These are phyloP conservation scores for Bombus affinis DNA, from an alignment of 1,140 invertebrate genomes.

Conservation along the genomic window DNA sequence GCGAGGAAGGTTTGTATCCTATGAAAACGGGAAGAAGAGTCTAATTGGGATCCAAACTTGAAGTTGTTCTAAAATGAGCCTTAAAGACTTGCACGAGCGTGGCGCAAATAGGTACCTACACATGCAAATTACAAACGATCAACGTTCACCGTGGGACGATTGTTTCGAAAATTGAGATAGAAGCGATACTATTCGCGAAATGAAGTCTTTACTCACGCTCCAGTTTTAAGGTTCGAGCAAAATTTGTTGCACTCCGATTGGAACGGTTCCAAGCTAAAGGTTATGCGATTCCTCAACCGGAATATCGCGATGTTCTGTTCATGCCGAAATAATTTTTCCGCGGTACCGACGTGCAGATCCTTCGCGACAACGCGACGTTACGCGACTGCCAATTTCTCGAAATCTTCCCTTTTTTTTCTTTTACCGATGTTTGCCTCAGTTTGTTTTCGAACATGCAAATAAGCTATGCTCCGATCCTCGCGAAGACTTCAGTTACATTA, in stretches of 20 bases:
- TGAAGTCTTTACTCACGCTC: conserved; percentile 54
- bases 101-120: background rate
- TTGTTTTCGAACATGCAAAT: background rate
- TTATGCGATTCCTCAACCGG: conserved; percentile 55
- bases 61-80: background rate
- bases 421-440: background rate
- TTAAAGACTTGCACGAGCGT: conserved; percentile 31
- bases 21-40: background rate
- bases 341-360: conserved; percentile 12
- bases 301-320: conserved; percentile 57
- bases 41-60: background rate
- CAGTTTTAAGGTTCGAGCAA: conserved; percentile 44
- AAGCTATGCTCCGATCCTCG: background rate
- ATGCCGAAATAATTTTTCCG: conserved; percentile 60
- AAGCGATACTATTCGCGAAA: conserved; percentile 29
- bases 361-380: background rate
- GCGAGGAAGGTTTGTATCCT: conserved; percentile 75
- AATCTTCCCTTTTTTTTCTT: background rate
- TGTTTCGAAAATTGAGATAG: conserved; percentile 33
- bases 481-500: background rate
- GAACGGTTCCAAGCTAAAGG: conserved; percentile 57
- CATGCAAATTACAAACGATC: conserved; percentile 13
- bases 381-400: background rate
- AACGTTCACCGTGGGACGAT: conserved; percentile 6
- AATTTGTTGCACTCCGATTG: conserved; percentile 62